Base-by-base conservation (phyloP, 2,888 invertebrate genomes). In the Macrosiphum euphorbiae region DNA sequence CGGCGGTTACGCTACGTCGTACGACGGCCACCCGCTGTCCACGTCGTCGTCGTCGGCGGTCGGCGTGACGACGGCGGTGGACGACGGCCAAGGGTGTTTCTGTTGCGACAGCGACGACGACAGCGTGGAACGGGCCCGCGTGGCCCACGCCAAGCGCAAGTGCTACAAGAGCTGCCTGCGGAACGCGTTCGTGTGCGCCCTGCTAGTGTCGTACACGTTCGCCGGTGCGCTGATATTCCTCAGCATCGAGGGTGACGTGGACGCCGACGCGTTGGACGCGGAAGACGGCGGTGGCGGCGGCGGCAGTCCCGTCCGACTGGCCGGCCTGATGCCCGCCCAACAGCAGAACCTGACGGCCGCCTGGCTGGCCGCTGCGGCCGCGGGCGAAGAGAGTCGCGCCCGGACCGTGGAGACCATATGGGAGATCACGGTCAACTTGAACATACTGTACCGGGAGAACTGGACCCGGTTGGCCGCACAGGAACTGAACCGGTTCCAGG, bases 371-470 rank as follows among this genome's bases (percentile, higher is more conserved):
- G 95, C 95, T 13, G 94, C 94, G 55, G 92, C 92, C 47, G 93
- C 95, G 10, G 95, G 96, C 91, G 96, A 97, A 95, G 97, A 97
- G 95, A 97, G 97, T 52, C 96, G 97, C 88, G 96, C 97, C 88
- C 96, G 96, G 95, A 98, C 98, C 28, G 98, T 98, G 90, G 98
- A 98, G 96, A 98, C 98, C 96, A 98, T 99, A 95, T 98, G 98
- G 98, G 98, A 98, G 96, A 98, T 98, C 95, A 98, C 98, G 7
- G 97, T 98, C 95, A 97, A 97, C 94, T 96, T 98, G 95, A 98
- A 98, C 96, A 98, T 99, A 95, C 96, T 99, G 95, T 98, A 98
- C 96, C 97, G 97, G 96, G 98, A 98, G 95, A 98, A 98, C 96
- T 99, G 98, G 98, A 98, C 98, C 94, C 96, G 97, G 95, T 96